phyloP scores from a whole-genome alignment of 2,797 vertebrate species.

The Macropus fuliginosus region DNA sequence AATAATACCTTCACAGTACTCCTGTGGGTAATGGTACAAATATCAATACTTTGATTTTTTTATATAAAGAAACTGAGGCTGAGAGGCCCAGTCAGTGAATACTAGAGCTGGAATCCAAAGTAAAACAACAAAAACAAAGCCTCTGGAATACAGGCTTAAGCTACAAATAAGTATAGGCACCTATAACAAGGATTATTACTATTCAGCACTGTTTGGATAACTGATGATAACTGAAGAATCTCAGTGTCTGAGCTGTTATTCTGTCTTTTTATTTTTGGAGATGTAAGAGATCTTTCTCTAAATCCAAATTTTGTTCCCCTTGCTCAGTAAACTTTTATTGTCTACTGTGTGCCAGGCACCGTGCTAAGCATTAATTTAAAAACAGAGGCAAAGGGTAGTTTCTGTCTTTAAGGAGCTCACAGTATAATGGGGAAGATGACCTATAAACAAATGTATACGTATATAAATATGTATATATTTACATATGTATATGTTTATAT shows the following conservation, averaged over 20 bases:
- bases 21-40: not conserved
- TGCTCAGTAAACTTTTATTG: not conserved
- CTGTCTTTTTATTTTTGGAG: not conserved
- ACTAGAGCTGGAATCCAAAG: not conserved
- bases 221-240: not conserved
- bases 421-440: not conserved
- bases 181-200: not conserved
- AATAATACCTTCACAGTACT: not conserved
- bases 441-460: not conserved
- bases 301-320: not conserved
- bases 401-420: not conserved
- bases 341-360: not conserved
- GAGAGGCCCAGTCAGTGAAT: not conserved
- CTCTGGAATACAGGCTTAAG: not conserved
- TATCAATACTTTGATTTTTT: not conserved
- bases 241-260: not conserved
- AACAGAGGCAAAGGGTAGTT: not conserved
- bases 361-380: not conserved
- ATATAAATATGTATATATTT: no score
- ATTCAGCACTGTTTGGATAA: not conserved
- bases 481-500: no score
- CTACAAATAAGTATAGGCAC: not conserved
- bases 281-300: not conserved
- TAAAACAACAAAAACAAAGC: not conserved
- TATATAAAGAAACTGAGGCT: not conserved